These are phyloP conservation scores for Crepidodera aurea DNA, from an alignment of 2,888 invertebrate species.

Conservation along the genomic window DNA sequence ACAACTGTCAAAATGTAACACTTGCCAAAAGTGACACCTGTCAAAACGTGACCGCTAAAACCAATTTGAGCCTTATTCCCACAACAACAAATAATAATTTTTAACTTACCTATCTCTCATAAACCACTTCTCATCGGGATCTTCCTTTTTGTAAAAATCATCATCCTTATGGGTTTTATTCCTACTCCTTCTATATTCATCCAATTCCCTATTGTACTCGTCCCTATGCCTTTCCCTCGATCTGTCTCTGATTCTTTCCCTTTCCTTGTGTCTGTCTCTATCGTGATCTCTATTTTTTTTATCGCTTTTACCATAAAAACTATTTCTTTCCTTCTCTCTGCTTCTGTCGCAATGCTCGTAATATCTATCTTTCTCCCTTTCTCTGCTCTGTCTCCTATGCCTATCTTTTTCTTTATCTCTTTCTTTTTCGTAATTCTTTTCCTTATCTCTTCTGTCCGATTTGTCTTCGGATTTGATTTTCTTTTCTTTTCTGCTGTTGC, in stretches of 20 bases:
- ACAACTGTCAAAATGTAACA: no score
- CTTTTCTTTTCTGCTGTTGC: slow-evolving; percentile 30
- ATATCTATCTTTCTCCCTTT: slow-evolving; percentile 33
- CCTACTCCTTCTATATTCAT: slow-evolving; percentile 50
- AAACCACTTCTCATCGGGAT: slow-evolving; percentile 60
- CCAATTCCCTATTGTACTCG: slow-evolving; percentile 56
- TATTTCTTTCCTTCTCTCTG: slow-evolving; percentile 34
- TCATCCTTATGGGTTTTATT: slow-evolving; percentile 50
- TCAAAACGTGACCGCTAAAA: no score
- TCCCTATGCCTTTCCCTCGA: slow-evolving; percentile 45
- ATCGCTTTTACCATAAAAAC: slow-evolving; percentile 28
- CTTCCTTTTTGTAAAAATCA: slow-evolving; percentile 49
- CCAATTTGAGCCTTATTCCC: no score
- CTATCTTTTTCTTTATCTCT: slow-evolving; percentile 23
- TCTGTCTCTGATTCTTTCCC: slow-evolving; percentile 39
- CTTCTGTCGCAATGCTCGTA: slow-evolving; percentile 20
- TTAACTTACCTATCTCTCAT: slow-evolving; percentile 49
- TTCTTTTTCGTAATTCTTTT: slow-evolving; percentile 22
- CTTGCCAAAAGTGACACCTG: no score
- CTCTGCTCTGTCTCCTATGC: slow-evolving; percentile 23
- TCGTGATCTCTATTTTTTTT: slow-evolving; percentile 27
- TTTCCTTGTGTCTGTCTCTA: slow-evolving; percentile 35
- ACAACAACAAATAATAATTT: no score
- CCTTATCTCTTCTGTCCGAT: slow-evolving; percentile 28
- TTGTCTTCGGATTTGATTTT: slow-evolving; percentile 29